phyloP scores from a whole-genome alignment of 2,113 vertebrate species.

The Cervus canadensis region DNA sequence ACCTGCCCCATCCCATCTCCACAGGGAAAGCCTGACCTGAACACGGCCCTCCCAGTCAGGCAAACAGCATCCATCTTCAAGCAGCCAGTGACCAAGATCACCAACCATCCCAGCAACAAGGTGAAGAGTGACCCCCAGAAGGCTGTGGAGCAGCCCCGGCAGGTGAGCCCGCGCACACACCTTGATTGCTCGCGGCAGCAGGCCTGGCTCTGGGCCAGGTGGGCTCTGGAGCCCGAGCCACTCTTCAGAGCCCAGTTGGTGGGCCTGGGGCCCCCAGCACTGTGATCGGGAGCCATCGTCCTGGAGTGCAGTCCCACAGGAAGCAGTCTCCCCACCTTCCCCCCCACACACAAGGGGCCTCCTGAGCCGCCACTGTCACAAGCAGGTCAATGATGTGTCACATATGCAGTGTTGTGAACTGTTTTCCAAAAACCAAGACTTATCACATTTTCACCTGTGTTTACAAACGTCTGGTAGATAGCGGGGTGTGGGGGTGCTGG shows the following conservation, averaged over 20 bases:
- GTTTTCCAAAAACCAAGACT: not conserved
- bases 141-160: conserved; percentile 97
- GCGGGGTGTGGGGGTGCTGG: not conserved
- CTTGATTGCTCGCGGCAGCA: not conserved
- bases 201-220: not conserved
- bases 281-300: not conserved
- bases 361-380: too few species aligned
- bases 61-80: conserved; percentile 99
- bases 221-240: not conserved
- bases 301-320: not conserved
- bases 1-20: not conserved
- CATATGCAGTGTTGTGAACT: not conserved
- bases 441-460: rapidly evolving
- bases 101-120: conserved; percentile 98
- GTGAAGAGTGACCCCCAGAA: conserved; percentile 99
- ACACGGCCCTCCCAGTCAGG: conserved; percentile 95
- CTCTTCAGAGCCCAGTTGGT: not conserved
- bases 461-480: rapidly evolving
- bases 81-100: conserved; percentile 98
- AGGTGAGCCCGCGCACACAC: conserved; percentile 80
- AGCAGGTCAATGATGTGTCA: not conserved
- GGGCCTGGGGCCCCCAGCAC: not conserved
- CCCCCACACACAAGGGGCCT: not conserved
- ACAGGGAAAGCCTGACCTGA: conserved; percentile 97
- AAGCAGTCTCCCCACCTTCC: not conserved